Evolutionary conservation across 1,140 invertebrate genomes (phyloP).

Genomic region (Apis mellifera): Amel_HAv3.1 CM009931.2:17280501-17281000

Average conservation of each 20-base stretch:
- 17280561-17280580: conserved; percentile 24
- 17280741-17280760: background rate
- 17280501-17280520: background rate
- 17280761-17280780: background rate
- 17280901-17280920: too few relatives aligned
- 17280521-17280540: conserved; percentile 13
- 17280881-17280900: too few relatives aligned
- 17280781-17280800: background rate
- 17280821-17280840: too few relatives aligned
- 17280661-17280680: background rate
- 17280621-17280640: conserved; percentile 37
- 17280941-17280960: too few relatives aligned
- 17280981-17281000: too few relatives aligned
- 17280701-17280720: conserved; percentile 23
- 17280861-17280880: too few relatives aligned
- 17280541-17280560: conserved; percentile 15
- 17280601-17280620: conserved; percentile 34
- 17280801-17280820: too few relatives aligned
- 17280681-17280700: conserved; percentile 30
- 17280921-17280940: too few relatives aligned
- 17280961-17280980: too few relatives aligned
- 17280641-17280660: conserved; percentile 41
- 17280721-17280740: background rate
- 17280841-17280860: too few relatives aligned
- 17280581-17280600: conserved; percentile 44